Conservation (phyloP, 2,888 invertebrate species). For the Parnassius mnemosyne region DNA sequence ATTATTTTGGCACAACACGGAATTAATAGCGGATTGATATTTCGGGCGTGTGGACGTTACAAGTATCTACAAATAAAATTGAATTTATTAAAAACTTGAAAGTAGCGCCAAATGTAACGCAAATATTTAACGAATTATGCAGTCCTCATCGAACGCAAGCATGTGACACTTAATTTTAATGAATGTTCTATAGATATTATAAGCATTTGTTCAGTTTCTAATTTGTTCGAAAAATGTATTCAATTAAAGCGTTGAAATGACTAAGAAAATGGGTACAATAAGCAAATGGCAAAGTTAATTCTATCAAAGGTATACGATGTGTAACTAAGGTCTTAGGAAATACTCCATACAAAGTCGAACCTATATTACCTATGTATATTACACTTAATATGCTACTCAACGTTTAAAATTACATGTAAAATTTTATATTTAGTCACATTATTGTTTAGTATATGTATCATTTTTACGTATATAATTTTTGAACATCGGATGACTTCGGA, state of each 20-base stretch:
- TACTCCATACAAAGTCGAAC: conserved; percentile 75
- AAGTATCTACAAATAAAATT: not conserved
- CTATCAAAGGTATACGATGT: conserved; percentile 48
- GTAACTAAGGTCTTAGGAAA: conserved; percentile 61
- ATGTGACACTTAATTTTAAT: conserved; percentile 6
- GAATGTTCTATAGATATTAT: conserved; percentile 4
- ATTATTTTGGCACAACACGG: conserved; percentile 74
- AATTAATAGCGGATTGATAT: conserved; percentile 54
- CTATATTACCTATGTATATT: conserved; percentile 70
- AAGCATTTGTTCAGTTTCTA: conserved; percentile 8
- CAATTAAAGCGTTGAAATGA: conserved; percentile 22
- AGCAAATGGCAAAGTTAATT: conserved; percentile 47
- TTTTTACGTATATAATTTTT: conserved; percentile 80
- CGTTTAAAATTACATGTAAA: conserved; percentile 77
- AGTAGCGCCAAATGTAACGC: not conserved
- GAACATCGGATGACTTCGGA: conserved; percentile 75
- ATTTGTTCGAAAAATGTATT: conserved; percentile 13
- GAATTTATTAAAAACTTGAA: conserved; percentile 3
- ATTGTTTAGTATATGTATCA: conserved; percentile 79
- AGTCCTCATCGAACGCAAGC: not conserved
- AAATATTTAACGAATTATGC: not conserved
- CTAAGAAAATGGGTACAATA: conserved; percentile 31
- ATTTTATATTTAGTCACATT: conserved; percentile 76
- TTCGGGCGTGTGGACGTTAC: conserved; percentile 25
- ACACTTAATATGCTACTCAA: conserved; percentile 73